Conservation (phyloP, 2,113 vertebrate species). For the Sceloporus undulatus region DNA sequence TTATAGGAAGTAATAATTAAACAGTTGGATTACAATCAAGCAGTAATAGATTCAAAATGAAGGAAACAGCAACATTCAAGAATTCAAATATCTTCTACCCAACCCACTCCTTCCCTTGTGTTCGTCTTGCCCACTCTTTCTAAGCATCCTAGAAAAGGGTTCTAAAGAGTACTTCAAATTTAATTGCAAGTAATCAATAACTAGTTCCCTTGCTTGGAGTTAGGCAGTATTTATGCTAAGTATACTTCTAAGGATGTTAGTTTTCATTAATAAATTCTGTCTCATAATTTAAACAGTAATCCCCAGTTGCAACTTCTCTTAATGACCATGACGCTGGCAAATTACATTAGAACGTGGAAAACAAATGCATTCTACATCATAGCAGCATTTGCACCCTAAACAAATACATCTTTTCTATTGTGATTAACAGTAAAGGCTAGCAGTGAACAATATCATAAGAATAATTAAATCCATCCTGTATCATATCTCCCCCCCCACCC, state of each 20-base stretch:
- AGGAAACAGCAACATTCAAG: not conserved
- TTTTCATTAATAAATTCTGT: slow-evolving; percentile 64
- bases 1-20: not conserved
- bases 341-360: slow-evolving; percentile 66
- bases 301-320: slow-evolving; percentile 56
- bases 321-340: slow-evolving; percentile 59
- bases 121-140: slow-evolving; percentile 27
- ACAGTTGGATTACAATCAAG: not conserved
- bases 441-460: slow-evolving; percentile 41
- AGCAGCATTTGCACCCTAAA: slow-evolving; percentile 47
- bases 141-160: slow-evolving; percentile 52
- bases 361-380: slow-evolving; percentile 61
- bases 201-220: slow-evolving; percentile 54
- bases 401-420: slow-evolving; percentile 40
- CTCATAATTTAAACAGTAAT: slow-evolving; percentile 66
- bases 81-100: slow-evolving; percentile 35
- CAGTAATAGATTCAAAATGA: not conserved
- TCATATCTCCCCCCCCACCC: not conserved
- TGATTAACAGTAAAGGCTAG: slow-evolving; percentile 62
- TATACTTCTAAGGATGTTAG: slow-evolving; percentile 56
- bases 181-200: slow-evolving; percentile 60
- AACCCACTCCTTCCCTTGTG: not conserved
- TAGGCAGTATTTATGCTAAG: slow-evolving; percentile 62
- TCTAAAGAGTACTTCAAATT: slow-evolving; percentile 54
- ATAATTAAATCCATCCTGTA: slow-evolving; percentile 43